Evolutionary conservation across 1,140 invertebrate species (phyloP).

Genomic region (Pseudachorutes palmiensis): DNA sequence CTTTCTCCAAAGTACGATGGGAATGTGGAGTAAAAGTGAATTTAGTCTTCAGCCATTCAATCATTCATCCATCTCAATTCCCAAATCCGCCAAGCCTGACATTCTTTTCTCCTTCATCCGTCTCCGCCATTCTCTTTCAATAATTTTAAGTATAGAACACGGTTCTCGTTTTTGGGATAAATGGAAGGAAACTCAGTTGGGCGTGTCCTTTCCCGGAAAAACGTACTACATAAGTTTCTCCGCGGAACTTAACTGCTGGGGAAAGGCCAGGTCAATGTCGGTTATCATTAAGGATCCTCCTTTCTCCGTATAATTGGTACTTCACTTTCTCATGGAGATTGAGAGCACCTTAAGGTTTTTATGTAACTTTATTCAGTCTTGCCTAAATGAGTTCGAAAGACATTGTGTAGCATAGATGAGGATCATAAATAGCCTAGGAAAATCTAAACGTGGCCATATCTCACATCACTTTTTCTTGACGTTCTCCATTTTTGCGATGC

Average conservation of each 20-base stretch:
- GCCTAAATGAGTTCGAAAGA: no score
- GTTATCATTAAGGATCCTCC: constrained; percentile 2
- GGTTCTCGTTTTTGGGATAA: constrained; percentile 1
- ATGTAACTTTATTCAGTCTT: no score
- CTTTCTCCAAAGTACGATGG: no score
- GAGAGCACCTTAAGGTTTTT: neutral
- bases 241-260: no score
- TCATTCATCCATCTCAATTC: constrained; percentile 13
- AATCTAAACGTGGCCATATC: no score
- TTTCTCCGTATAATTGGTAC: neutral
- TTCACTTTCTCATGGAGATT: neutral
- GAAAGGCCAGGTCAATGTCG: neutral
- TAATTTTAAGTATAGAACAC: neutral
- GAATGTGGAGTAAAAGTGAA: neutral
- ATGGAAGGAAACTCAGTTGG: neutral
- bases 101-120: no score
- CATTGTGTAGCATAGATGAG: neutral
- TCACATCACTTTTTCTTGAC: no score
- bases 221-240: no score
- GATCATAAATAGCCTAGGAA: no score
- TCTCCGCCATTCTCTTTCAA: neutral
- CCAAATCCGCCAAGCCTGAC: neutral
- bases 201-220: neutral
- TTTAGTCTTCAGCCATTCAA: neutral
- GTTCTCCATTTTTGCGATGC: no score